Evolutionary conservation across 2,113 vertebrate species (phyloP).

Genomic region (Chinchilla lanigera): DNA sequence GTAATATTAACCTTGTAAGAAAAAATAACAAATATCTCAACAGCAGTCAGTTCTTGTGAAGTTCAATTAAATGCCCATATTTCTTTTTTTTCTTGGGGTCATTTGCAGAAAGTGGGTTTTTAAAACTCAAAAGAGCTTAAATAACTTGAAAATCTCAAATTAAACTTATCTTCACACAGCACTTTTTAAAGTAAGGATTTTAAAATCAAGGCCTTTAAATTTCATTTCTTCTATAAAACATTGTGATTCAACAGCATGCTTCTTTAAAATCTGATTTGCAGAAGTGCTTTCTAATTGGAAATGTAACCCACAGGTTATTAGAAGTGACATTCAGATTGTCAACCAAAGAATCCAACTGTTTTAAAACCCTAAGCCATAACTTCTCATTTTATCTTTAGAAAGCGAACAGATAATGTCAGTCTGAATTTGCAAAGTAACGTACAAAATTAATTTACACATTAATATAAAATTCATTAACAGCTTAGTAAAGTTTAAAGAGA

Average conservation of each 20-base stretch:
- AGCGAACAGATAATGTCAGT: conserved; percentile 11
- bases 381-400: conserved; percentile 36
- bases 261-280: conserved; percentile 38
- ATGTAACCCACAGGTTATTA: background rate
- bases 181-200: conserved; percentile 13
- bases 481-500: background rate
- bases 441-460: background rate
- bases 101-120: conserved; percentile 12
- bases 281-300: conserved; percentile 33
- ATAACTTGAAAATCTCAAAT: background rate
- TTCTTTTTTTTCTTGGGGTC: background rate
- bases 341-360: background rate
- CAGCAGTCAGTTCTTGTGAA: background rate
- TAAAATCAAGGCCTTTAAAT: conserved; percentile 22
- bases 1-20: background rate
- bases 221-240: conserved; percentile 46
- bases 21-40: conserved; percentile 27
- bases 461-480: conserved; percentile 38
- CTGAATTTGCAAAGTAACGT: background rate
- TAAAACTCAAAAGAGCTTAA: conserved; percentile 38
- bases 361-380: background rate
- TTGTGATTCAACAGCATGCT: background rate
- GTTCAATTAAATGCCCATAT: background rate
- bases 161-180: background rate
- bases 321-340: conserved; percentile 15